phyloP scores from a whole-genome alignment of 2,113 vertebrate genomes.

The Phrynosoma platyrhinos region DNA sequence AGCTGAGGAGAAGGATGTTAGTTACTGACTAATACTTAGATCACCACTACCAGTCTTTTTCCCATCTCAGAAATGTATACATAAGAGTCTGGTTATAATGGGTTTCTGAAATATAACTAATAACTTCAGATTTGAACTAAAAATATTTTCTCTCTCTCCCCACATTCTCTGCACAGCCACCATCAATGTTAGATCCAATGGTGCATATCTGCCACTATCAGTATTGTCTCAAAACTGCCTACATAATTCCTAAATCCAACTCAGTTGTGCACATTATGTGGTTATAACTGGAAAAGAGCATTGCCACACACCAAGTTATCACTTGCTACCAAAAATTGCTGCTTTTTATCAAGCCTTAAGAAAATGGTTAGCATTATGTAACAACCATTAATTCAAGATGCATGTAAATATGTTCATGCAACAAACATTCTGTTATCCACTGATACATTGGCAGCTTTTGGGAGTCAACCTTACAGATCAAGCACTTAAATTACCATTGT shows the following conservation, averaged over 20 bases:
- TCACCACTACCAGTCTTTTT: background rate
- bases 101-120: background rate
- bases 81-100: background rate
- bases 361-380: background rate
- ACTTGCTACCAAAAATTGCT: background rate
- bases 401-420: background rate
- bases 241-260: background rate
- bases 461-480: background rate
- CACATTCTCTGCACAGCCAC: background rate
- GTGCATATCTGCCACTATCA: background rate
- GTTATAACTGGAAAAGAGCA: background rate
- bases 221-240: background rate
- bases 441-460: background rate
- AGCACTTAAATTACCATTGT: background rate
- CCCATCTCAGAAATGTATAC: background rate
- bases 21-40: background rate
- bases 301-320: too few species aligned
- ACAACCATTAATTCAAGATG: background rate
- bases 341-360: background rate
- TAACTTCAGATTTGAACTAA: background rate
- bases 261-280: background rate
- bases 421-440: background rate
- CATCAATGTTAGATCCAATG: background rate
- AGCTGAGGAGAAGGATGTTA: slow-evolving; percentile 78
- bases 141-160: background rate